phyloP scores from a whole-genome alignment of 1,140 invertebrate species.

The Zaprionus vittiger region DNA sequence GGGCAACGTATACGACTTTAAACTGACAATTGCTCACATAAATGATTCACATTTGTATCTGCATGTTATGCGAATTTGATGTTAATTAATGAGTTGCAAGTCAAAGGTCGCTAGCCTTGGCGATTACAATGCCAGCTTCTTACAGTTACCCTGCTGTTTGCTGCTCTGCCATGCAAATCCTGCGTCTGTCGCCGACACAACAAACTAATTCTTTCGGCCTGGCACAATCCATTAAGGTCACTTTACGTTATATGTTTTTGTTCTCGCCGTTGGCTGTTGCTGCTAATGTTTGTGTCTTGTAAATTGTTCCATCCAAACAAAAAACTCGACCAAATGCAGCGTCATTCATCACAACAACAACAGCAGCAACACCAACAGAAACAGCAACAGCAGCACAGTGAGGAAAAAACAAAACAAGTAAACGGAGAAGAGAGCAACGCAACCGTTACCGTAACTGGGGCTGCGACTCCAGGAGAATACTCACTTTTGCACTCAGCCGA shows the following conservation, averaged over 20 bases:
- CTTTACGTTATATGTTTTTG: constrained; percentile 56
- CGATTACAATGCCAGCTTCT: constrained; percentile 40
- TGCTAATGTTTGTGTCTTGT: constrained; percentile 78
- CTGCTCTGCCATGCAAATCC: constrained; percentile 20
- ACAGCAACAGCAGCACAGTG: neutral
- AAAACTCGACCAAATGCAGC: constrained; percentile 73
- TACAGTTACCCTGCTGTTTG: neutral
- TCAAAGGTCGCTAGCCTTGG: constrained; percentile 43
- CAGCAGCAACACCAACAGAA: constrained; percentile 14
- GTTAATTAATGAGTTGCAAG: constrained; percentile 56
- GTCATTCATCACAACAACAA: constrained; percentile 73
- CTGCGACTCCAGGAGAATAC: constrained; percentile 56
- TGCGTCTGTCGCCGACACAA: constrained; percentile 60
- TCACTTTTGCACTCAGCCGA: constrained; percentile 74
- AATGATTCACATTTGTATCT: constrained; percentile 68
- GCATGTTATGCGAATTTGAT: neutral
- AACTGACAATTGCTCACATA: constrained; percentile 77
- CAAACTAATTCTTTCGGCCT: constrained; percentile 65
- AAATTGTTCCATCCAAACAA: constrained; percentile 69
- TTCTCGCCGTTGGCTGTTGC: constrained; percentile 26
- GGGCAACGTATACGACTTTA: constrained; percentile 59
- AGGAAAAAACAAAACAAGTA: constrained; percentile 50
- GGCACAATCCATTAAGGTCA: constrained; percentile 77
- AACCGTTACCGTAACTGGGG: constrained; percentile 38
- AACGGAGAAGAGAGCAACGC: constrained; percentile 35